phyloP scores from a whole-genome alignment of 2,888 invertebrate species.

The Palloptera scutellata region DNA sequence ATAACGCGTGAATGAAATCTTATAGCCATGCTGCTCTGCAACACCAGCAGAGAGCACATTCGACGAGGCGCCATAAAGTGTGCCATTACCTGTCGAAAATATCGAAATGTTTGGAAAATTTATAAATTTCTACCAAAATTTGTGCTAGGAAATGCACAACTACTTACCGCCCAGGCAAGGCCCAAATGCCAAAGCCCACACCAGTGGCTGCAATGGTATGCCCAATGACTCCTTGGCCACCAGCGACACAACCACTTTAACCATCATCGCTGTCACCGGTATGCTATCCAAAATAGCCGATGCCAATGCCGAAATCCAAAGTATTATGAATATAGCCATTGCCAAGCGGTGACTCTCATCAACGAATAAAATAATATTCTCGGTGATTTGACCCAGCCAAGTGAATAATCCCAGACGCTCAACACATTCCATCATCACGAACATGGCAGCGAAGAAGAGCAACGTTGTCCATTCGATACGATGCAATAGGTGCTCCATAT shows the following conservation, averaged over 20 bases:
- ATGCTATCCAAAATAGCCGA: slow-evolving; percentile 92
- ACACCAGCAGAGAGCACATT: slow-evolving; percentile 92
- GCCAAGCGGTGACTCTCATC: slow-evolving; percentile 71
- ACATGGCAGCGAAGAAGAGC: slow-evolving; percentile 64
- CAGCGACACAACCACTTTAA: slow-evolving; percentile 77
- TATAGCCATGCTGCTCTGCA: slow-evolving; percentile 90
- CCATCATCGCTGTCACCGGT: slow-evolving; percentile 92
- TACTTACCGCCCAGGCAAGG: slow-evolving; percentile 81
- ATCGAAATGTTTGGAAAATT: neutral
- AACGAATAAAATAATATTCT: slow-evolving; percentile 72
- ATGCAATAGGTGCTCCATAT: slow-evolving; percentile 61
- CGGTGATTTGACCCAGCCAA: slow-evolving; percentile 80
- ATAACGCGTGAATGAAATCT: slow-evolving; percentile 83
- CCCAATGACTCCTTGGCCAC: slow-evolving; percentile 73
- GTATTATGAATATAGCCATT: slow-evolving; percentile 79
- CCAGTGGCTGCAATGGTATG: slow-evolving; percentile 80
- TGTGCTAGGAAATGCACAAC: neutral
- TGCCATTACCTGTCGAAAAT: slow-evolving; percentile 77
- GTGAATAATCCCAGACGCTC: slow-evolving; percentile 80
- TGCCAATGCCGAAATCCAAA: slow-evolving; percentile 87
- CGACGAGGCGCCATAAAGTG: slow-evolving; percentile 87
- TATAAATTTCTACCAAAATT: neutral
- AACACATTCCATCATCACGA: slow-evolving; percentile 69
- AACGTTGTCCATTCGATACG: slow-evolving; percentile 64
- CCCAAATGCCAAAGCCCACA: slow-evolving; percentile 88